Evolutionary conservation across 2,888 invertebrate genomes (phyloP), one percentile per base, ranked within the genome.

Genomic region (Mythimna vitellina): DNA sequence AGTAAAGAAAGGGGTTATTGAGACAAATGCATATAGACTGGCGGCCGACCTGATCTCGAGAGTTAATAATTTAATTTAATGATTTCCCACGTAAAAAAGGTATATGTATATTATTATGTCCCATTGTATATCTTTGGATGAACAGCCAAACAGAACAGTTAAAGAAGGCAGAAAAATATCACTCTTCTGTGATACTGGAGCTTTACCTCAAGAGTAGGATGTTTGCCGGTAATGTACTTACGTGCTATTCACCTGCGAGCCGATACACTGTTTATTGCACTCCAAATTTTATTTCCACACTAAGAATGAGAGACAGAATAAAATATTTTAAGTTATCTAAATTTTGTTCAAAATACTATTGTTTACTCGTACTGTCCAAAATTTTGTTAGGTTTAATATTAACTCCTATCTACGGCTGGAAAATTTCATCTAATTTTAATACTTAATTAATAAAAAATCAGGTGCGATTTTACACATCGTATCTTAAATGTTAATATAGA

Each of bases 201-300:
- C 46, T 46, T 17, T 49, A n/a, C 5, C 20, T 5, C 49, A n/a
- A 20, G n/a, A 20, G 20, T 20, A 20, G 49, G 49, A 20, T 51
- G 8, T 8, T 22, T 22, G 3, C 5, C n/a, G 22, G 1, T n/a
- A n/a, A 57, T n/a, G 1, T 58, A 76, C 77, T 60, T 70, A 77
- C 71, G 3, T 56, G 10, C 29, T n/a, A 29, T 62, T 46, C 22
- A 22, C 25, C 53, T 14, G 42, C 4, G 17, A 61, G n/a, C 8
- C 3, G 42, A 29, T n/a, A 2, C 49, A 76, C 69, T 51, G 8
- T 51, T 25, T 12, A 1, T 51, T 46, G 1, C 22, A 53, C 42
- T 20, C 17, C 3, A 0, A 22, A 57, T 74, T 51, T 63, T 29
- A 67, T 20, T 20, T 35, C 5, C 25, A 51, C 65, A 64, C 14